Base-by-base conservation (phyloP, 2,888 invertebrate genomes). In the Zygaena filipendulae region DNA sequence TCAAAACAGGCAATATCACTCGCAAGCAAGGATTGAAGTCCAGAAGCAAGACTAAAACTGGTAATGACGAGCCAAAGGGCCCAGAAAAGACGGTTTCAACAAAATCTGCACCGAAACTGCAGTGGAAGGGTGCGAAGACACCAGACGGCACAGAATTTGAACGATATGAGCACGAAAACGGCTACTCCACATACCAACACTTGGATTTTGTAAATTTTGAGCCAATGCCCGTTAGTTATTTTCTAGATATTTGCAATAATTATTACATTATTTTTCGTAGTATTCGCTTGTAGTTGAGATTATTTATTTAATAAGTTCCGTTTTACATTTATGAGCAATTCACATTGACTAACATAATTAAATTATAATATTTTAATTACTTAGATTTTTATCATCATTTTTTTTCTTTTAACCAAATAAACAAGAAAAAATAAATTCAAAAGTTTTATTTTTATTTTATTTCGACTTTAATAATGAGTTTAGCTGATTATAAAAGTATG, bases 1-100 rank as follows among this genome's bases (percentile, higher is more conserved):
- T n/a, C n/a, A n/a, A n/a, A n/a, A n/a, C n/a, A 75, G 77, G 77
- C 62, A 75, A 62, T 50, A 63, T 74, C 52, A 59, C 67, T 6
- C 60, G 66, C 35, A 79, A 75, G 42, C 72, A 70, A 49, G 56
- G 61, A 27, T 31, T 64, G 33, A 16, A 16, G 7, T 6, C 16
- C 4, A 4, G 16, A 6, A 52, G 40, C 35, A 68, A 69, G 45
- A 32, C 49, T 9, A 58, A 68, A n/a, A 56, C 41, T 13, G 45
- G 43, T 21, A 33, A 35, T 3, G 71, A 72, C 16, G 68, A 72
- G 3, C 27, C 38, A 1, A 64, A 66, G 43, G 41, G 40, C 33
- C 40, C 52, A 2, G 68, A 71, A 14, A 59, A 59, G 47, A 35
- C 36, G 4, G 28, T 33, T 16, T 35, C 40, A 23, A 38, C 46